Evolutionary conservation across 2,113 vertebrate genomes (phyloP).

Genomic region (Pedionomus torquatus): DNA sequence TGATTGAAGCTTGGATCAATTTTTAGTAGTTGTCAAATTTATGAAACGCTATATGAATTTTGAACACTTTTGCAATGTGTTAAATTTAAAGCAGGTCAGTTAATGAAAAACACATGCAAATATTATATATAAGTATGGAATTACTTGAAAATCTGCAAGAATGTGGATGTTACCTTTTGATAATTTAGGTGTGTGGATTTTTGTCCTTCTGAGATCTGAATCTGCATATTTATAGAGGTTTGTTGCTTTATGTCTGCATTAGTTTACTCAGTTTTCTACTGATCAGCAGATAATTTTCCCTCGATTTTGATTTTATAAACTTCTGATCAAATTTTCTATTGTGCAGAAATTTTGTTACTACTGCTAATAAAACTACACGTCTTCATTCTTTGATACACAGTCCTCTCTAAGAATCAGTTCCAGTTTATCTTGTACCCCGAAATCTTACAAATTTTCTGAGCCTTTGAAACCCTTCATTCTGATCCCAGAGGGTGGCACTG

Average conservation of each 20-base stretch:
- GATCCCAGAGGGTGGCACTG: not conserved
- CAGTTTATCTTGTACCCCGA: not conserved
- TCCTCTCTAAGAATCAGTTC: not conserved
- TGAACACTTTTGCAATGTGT: not conserved
- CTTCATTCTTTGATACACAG: not conserved
- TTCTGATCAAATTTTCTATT: not conserved
- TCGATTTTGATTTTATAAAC: not conserved
- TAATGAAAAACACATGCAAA: not conserved
- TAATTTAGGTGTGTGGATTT: not conserved
- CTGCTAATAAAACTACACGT: not conserved
- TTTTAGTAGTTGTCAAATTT: constrained; percentile 13
- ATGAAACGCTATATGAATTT: not conserved
- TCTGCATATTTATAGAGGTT: not conserved
- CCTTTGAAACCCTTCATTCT: not conserved
- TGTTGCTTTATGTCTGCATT: not conserved
- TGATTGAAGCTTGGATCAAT: constrained; percentile 29
- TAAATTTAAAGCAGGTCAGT: not conserved
- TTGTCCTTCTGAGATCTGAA: not conserved
- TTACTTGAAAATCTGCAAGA: not conserved
- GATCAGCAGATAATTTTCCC: not conserved
- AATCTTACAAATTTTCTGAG: not conserved
- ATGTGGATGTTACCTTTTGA: not conserved
- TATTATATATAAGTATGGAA: not conserved
- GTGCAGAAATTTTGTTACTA: not conserved
- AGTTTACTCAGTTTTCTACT: not conserved